Percentiles rank a stretch among this genome's conserved stretches.
These are phyloP conservation scores for Argynnis bischoffii DNA, from an alignment of 2,888 invertebrate genomes.

Conservation along the genomic window DNA sequence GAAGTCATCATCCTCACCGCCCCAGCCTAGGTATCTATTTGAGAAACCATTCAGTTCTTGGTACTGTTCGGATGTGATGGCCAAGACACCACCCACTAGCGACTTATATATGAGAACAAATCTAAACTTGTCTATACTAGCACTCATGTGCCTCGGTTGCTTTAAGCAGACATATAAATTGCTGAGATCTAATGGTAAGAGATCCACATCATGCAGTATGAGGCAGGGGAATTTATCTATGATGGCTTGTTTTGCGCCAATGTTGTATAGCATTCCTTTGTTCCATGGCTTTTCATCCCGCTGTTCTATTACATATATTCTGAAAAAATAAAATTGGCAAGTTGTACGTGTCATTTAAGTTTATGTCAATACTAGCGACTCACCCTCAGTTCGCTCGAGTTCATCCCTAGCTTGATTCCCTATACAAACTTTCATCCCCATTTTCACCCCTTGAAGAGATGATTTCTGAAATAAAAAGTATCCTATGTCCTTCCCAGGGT, in stretches of 20 bases:
- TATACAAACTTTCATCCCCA: no score
- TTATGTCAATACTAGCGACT: no score
- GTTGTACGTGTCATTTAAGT: neutral
- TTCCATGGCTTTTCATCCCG: slow-evolving; percentile 90
- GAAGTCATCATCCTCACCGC: slow-evolving; percentile 77
- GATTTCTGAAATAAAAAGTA: no score
- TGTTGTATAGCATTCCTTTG: slow-evolving; percentile 92
- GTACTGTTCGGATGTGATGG: slow-evolving; percentile 63
- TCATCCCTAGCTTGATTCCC: no score
- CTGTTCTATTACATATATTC: slow-evolving; percentile 93
- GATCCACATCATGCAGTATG: slow-evolving; percentile 95
- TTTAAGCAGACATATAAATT: slow-evolving; percentile 92
- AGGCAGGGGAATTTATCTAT: slow-evolving; percentile 89
- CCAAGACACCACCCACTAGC: slow-evolving; percentile 69
- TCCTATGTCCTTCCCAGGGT: no score
- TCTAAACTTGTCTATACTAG: slow-evolving; percentile 90
- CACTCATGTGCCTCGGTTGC: slow-evolving; percentile 93
- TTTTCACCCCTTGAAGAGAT: no score
- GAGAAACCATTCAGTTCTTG: slow-evolving; percentile 65
- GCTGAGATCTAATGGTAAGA: slow-evolving; percentile 89
- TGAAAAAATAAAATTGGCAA: slow-evolving; percentile 47
- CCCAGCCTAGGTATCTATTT: slow-evolving; percentile 70
- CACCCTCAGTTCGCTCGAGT: no score
- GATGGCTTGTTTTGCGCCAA: slow-evolving; percentile 90
- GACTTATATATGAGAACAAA: slow-evolving; percentile 52